Evolutionary conservation across 1,140 invertebrate genomes (phyloP).

Genomic region (Micrasema minimum): DNA sequence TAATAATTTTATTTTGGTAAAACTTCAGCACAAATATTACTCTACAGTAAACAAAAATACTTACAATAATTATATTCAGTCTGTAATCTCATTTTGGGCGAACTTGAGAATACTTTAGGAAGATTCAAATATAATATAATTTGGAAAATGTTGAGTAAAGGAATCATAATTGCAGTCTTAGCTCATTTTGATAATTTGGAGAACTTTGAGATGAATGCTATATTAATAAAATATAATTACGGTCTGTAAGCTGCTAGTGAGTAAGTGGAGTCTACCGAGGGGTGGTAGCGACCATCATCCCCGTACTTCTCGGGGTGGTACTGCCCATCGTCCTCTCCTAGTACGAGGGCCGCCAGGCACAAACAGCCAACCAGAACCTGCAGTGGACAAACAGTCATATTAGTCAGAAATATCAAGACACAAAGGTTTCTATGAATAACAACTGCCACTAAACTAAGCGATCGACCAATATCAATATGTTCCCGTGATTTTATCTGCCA

Average conservation of each 20-base stretch:
- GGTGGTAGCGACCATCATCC: constrained; percentile 55
- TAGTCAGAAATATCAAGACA: background rate
- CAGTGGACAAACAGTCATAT: no score
- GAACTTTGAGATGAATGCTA: background rate
- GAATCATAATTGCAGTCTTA: background rate
- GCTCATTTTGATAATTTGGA: background rate
- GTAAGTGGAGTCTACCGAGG: background rate
- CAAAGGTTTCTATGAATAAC: background rate
- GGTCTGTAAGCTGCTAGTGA: background rate
- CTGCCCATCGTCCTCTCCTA: constrained; percentile 59
- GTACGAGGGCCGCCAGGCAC: constrained; percentile 43
- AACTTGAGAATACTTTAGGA: no score
- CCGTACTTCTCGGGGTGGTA: constrained; percentile 59
- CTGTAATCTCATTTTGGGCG: no score
- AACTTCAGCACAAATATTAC: no score
- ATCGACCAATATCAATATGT: no score
- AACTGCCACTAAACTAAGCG: no score
- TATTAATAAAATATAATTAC: background rate
- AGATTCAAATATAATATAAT: background rate
- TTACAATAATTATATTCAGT: background rate
- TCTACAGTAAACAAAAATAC: background rate
- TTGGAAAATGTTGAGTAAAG: background rate
- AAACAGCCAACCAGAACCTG: no score
- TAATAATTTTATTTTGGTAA: no score
- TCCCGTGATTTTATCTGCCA: no score